Evolutionary conservation across 1,140 invertebrate species (phyloP), one percentile per base, ranked within the genome.

Genomic region (Drosophila sturtevanti): DNA sequence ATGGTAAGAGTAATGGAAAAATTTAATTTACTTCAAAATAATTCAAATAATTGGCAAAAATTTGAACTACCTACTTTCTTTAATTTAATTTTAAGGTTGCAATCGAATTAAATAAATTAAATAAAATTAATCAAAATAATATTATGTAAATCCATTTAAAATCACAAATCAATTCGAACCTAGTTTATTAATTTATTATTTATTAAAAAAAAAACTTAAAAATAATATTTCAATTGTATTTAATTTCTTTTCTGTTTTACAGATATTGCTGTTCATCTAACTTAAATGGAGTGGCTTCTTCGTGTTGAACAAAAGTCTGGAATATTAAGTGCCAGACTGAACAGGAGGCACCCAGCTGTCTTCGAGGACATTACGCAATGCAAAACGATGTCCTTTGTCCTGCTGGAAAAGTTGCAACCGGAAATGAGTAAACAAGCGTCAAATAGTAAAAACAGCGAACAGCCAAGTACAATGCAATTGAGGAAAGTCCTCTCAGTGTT

Each of bases 351-450:
- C 18, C 10, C 54, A 14, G 34, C 34, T 31, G 27, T 6, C 37
- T 27, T 38, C 11, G 34, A 59, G 52, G 31, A 63, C 52, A 72
- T 63, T 59, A 67, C 54, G 63, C 58, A 70, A 66, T 67, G 60
- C 64, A 78, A 75, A 63, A 55, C 55, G 63, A 37, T 44, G 62
- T 66, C 69, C 63, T 72, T 65, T 59, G 68, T 62, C 67, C 51
- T 48, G 41, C 10, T 48, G 41, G 41, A 21, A 68, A 73, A 77
- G 72, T 65, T 77, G 79, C 72, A 74, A 80, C 80, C 79, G 84
- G 84, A 89, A 89, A 89, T 89, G 79, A 89, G 84, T 89, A 89
- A 89, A 89, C 84, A 89, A 89, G 84, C 84, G 84, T 89, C 84
- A 89, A 89, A 89, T 89, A 89, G 84, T 89, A 44, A 89, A 89